Conservation (phyloP, 2,113 vertebrate genomes). For the Andinoacara biseriatus region DNA sequence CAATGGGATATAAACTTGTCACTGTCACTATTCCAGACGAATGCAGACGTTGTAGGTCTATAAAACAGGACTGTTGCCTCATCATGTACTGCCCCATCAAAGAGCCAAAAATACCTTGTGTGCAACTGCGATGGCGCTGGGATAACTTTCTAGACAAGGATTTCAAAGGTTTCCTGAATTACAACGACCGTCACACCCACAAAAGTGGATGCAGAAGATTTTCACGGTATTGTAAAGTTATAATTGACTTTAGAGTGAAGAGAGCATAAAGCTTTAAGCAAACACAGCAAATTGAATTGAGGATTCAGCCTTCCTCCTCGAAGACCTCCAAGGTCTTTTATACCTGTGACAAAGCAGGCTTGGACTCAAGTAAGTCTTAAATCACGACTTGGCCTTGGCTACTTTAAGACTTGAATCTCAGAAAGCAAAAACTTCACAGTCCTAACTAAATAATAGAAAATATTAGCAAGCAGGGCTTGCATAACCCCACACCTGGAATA, state of each 20-base stretch:
- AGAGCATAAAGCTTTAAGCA: no score
- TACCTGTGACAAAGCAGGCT: no score
- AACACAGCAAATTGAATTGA: no score
- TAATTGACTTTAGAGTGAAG: no score
- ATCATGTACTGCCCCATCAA: background rate
- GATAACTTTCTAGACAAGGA: background rate
- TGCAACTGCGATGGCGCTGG: background rate
- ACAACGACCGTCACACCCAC: background rate
- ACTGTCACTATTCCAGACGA: background rate
- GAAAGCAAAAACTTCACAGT: background rate
- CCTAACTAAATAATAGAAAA: background rate
- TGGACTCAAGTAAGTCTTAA: background rate
- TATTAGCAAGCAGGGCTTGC: background rate
- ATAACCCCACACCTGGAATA: background rate
- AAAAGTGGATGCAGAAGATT: background rate
- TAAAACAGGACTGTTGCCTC: background rate
- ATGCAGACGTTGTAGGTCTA: background rate
- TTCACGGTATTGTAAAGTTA: background rate
- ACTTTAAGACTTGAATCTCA: background rate
- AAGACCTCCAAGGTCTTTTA: no score
- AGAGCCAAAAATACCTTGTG: background rate
- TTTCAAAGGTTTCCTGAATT: background rate
- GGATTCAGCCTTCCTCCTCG: no score
- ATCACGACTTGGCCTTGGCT: background rate
- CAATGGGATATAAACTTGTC: background rate